A percentile compares a stretch with the other conserved stretches of the same genome.
Evolutionary conservation across 2,797 vertebrate species (phyloP).

Genomic region (Taeniopygia guttata): DNA sequence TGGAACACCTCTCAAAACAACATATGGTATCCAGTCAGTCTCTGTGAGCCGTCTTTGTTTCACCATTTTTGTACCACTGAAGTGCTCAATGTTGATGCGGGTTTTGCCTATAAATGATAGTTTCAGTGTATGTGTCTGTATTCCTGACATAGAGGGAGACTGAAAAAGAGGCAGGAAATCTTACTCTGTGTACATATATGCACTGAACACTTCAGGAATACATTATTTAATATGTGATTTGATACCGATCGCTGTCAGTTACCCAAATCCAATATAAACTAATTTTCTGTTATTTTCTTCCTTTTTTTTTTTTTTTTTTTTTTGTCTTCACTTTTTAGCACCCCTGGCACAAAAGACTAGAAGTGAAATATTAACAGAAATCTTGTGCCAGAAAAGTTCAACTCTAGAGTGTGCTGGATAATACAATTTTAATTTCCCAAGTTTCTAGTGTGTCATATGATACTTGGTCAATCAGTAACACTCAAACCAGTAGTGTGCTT

Average conservation of each 20-base stretch:
- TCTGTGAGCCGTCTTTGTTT: background rate
- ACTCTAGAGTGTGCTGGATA: background rate
- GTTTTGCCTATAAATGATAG: background rate
- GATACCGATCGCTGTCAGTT: background rate
- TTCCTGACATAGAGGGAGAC: background rate
- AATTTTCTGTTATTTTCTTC: background rate
- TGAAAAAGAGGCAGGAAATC: background rate
- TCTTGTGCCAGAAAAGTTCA: background rate
- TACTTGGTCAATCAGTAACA: constrained; percentile 8
- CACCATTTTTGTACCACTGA: background rate
- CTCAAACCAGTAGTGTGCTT: background rate
- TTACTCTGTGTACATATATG: background rate
- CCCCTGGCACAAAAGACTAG: background rate
- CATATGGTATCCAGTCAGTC: background rate
- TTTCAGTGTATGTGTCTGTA: background rate
- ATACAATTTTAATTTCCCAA: constrained; percentile 42
- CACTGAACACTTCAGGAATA: background rate
- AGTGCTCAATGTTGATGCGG: rapidly evolving
- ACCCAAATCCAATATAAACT: constrained; percentile 7
- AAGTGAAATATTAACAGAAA: constrained; percentile 28
- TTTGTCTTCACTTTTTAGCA: background rate
- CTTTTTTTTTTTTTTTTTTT: background rate
- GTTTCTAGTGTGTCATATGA: background rate
- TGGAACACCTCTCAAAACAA: background rate
- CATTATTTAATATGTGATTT: constrained; percentile 24